Conservation (phyloP, 1,140 invertebrate species). For the Augochlora pura region DNA sequence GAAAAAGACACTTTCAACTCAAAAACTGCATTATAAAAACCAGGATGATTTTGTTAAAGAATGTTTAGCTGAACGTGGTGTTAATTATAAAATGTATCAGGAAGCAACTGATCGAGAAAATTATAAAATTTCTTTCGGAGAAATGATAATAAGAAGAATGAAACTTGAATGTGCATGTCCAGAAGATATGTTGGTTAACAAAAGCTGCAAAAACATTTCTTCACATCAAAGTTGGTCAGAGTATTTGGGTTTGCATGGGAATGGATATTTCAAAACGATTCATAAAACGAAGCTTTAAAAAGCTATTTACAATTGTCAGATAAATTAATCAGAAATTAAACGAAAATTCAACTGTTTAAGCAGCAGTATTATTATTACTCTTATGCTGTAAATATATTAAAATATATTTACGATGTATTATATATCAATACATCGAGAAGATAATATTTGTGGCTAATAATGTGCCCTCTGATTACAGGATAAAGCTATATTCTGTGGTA, state of each 20-base stretch:
- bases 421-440: not conserved
- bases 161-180: conserved; percentile 80
- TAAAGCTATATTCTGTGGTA: not conserved
- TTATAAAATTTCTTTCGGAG: conserved; percentile 76
- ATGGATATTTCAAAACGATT: conserved; percentile 77
- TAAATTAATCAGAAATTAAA: conserved; percentile 15
- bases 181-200: conserved; percentile 74
- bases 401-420: not conserved
- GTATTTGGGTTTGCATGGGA: conserved; percentile 78
- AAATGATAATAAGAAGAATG: conserved; percentile 82
- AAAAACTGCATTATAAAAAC: conserved; percentile 62
- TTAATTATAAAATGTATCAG: conserved; percentile 72
- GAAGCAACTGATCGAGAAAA: conserved; percentile 78
- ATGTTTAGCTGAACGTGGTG: conserved; percentile 77
- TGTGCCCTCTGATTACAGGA: not conserved
- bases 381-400: not conserved
- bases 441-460: conserved; percentile 16
- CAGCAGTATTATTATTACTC: conserved; percentile 3
- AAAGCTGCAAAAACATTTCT: conserved; percentile 79
- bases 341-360: conserved; percentile 10
- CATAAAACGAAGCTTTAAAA: conserved; percentile 48
- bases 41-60: conserved; percentile 68
- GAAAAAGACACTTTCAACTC: conserved; percentile 67
- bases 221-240: conserved; percentile 79
- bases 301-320: not conserved